Base-by-base conservation (phyloP, 2,113 vertebrate genomes). In the Enhydra lutris region DNA sequence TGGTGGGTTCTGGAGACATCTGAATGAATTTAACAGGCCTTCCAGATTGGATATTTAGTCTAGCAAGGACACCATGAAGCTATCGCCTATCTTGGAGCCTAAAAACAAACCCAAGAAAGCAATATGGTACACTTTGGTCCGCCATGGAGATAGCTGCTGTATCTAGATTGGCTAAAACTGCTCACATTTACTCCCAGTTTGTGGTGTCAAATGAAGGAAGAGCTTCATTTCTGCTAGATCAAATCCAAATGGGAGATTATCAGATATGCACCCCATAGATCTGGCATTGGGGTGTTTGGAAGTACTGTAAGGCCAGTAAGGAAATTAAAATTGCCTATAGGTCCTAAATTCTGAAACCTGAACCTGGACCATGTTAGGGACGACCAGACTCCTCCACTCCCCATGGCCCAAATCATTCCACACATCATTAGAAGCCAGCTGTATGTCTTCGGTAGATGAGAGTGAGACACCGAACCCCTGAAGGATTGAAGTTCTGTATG, bases 281-380 rank as follows among this genome's bases (percentile, higher is more conserved):
- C 97, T 99, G 45, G 98, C n/a, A 97, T 99, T 14, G 99, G 99
- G 98, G 99, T 99, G 31, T 99, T 99, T 96, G 99, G 98, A 34
- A 99, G 99, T 0, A 99, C 99, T 0, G 50, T 52, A 52, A 52
- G 97, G 99, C 69, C 98, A 99, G 73, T 98, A 95, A 2, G 98
- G 98, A 42, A 99, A 99, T 97, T 98, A 98, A 89, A 98, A 98
- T 91, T 99, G 98, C 86, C 94, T 99, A 3, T 99, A 99, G 96
- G 98, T 98, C 82, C 42, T 99, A 98, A 98, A 99, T 89, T 96
- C 67, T 99, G 99, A 98, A 71, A 94, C 21, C 14, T 98, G 95
- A 20, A 97, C 89, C 3, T 99, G 99, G 99, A 98, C 98, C 97
- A 99, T 91, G 0, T 98, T 99, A 1, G 76, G 78, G 0, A 98